A percentile compares a stretch with the other conserved stretches of the same genome.
These are phyloP conservation scores for Trissonchulus sp. DNA, from an alignment of 2,888 invertebrate species.

Conservation along the genomic window DNA sequence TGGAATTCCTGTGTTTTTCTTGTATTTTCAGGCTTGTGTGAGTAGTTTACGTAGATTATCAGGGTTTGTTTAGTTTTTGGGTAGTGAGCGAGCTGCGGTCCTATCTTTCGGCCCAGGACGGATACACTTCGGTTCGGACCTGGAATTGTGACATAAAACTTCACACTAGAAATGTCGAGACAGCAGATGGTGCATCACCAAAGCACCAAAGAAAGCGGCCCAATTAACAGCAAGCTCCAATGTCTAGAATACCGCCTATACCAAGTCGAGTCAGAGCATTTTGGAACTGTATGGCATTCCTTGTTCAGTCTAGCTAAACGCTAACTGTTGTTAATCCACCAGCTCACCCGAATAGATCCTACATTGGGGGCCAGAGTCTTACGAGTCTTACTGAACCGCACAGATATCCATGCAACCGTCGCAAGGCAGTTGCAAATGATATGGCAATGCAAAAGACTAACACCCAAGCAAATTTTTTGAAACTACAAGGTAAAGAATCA, in stretches of 20 bases:
- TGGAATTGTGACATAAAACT: too few relatives aligned
- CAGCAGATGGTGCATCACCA: too few relatives aligned
- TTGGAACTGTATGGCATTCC: constrained; percentile 8
- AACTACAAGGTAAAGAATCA: constrained; percentile 15
- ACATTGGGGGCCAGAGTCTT: constrained; percentile 13
- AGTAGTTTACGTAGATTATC: too few relatives aligned
- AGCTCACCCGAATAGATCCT: constrained; percentile 17
- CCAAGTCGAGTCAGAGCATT: background rate
- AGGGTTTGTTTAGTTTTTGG: too few relatives aligned
- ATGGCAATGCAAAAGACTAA: background rate
- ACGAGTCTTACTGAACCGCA: constrained; percentile 8
- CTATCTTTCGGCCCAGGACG: too few relatives aligned
- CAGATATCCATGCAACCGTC: constrained; percentile 18
- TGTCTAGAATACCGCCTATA: background rate
- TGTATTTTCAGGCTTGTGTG: too few relatives aligned
- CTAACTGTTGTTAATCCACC: background rate
- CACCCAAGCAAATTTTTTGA: constrained; percentile 5
- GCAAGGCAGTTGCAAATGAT: constrained; percentile 23
- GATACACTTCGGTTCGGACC: too few relatives aligned
- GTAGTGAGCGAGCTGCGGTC: too few relatives aligned
- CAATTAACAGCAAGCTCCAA: background rate
- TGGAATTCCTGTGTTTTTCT: too few relatives aligned
- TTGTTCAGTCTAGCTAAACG: background rate
- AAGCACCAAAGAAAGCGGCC: background rate
- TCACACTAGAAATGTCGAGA: too few relatives aligned